Base-by-base conservation (phyloP, 2,888 invertebrate genomes). In the Oscheius sp. region DNA sequence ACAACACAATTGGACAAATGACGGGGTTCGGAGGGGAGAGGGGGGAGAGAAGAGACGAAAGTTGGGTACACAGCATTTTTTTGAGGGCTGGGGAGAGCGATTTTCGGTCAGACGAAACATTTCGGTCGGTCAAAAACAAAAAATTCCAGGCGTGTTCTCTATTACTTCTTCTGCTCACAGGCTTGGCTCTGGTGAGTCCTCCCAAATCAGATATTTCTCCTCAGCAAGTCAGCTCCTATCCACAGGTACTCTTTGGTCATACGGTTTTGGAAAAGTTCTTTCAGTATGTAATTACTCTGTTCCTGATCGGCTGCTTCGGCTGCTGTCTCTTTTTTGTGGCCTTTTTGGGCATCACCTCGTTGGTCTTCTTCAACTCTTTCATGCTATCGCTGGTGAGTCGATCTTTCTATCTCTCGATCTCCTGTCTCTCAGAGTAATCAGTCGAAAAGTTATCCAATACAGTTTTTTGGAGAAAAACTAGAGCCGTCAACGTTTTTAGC, bases 311-410 rank as follows among this genome's bases (percentile, higher is more conserved):
- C 9, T 42, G 57, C n/a, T 74, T 62, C 48, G 51, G 63, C 35
- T 13, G 37, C 11, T 60, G 74, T 55, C 70, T 74, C 47, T 59
- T 70, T n/a, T 57, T 74, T 21, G 50, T 70, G 11, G 59, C 70
- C 29, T 60, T 62, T 37, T 59, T 74, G 29, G 74, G 74, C 35
- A 29, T 74, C 10, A n/a, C 70, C 33, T 59, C 74, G 4, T 55
- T 74, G 11, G 58, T 47, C 13, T 53, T 74, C 57, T 70, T 74
- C 47, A 74, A 70, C 32, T 74, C 74, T 11, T 74, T 74, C 58
- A 32, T 74, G 13, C 32, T 74, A 35, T 74, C 70, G 2, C 48
- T 74, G 70, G 74, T 74, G 33, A 70, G 74, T 70, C 47, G 35
- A 42, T 33, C 42, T 58, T n/a, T 42, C 33, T 62, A n/a, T 35